These are phyloP conservation scores for Antheraea assamensis DNA, from an alignment of 2,888 invertebrate genomes.

Conservation along the genomic window DNA sequence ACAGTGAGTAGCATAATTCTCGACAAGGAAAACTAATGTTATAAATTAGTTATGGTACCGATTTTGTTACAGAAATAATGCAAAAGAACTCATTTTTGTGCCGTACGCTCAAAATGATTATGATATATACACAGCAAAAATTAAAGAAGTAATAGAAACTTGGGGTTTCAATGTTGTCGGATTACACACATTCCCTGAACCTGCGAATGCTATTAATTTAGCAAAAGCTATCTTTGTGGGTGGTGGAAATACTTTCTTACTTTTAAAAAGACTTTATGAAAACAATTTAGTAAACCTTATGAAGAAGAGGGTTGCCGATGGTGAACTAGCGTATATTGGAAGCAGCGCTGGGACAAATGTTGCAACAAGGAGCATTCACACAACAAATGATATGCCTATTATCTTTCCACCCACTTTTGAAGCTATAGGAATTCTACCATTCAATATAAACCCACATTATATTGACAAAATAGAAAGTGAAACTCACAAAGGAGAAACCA, in stretches of 20 bases:
- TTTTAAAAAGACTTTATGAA: conserved; percentile 87
- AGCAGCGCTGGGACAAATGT: conserved; percentile 93
- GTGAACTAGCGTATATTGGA: conserved; percentile 88
- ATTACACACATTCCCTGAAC: conserved; percentile 83
- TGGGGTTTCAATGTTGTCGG: conserved; percentile 87
- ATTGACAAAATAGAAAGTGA: conserved; percentile 83
- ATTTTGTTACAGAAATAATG: conserved; percentile 81
- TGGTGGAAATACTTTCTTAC: conserved; percentile 91
- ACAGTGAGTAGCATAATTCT: conserved; percentile 71
- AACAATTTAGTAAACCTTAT: conserved; percentile 85
- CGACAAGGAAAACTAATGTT: conserved; percentile 4
- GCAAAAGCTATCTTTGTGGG: conserved; percentile 89
- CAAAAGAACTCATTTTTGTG: conserved; percentile 85
- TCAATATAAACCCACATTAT: conserved; percentile 94
- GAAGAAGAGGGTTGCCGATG: conserved; percentile 82
- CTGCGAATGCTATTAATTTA: conserved; percentile 78
- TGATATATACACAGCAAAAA: conserved; percentile 84
- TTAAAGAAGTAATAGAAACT: conserved; percentile 81
- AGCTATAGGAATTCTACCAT: conserved; percentile 88
- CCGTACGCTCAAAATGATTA: conserved; percentile 88
- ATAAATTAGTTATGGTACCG: not conserved
- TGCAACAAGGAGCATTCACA: conserved; percentile 89
- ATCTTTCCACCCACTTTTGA: conserved; percentile 88
- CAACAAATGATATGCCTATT: conserved; percentile 95
- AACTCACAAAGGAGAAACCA: conserved; percentile 90